These are phyloP conservation scores for Scaptomyza flava DNA, from an alignment of 2,888 invertebrate genomes.

Conservation along the genomic window DNA sequence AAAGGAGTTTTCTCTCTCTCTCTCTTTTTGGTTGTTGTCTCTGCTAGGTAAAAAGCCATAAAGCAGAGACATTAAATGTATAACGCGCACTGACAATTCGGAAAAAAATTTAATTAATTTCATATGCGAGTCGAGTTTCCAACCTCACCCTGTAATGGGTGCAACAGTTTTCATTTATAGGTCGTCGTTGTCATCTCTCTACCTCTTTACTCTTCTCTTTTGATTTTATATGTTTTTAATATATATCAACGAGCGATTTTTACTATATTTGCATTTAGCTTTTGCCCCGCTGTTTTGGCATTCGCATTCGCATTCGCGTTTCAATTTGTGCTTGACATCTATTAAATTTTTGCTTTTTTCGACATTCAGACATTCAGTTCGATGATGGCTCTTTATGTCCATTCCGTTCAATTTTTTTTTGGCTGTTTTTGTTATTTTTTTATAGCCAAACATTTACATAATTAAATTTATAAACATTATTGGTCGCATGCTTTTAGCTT, in stretches of 20 bases:
- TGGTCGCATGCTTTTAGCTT: slow-evolving; percentile 75
- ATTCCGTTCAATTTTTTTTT: neutral
- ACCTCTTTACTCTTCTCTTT: neutral
- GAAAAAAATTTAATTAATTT: slow-evolving; percentile 77
- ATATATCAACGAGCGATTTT: slow-evolving; percentile 30
- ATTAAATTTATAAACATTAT: slow-evolving; percentile 79
- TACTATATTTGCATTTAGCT: slow-evolving; percentile 40
- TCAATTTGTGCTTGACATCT: slow-evolving; percentile 79
- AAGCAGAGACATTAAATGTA: slow-evolving; percentile 76
- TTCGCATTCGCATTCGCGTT: slow-evolving; percentile 44
- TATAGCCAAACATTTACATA: slow-evolving; percentile 72
- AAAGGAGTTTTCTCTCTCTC: neutral
- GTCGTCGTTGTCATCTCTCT: neutral
- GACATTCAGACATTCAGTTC: slow-evolving; percentile 21
- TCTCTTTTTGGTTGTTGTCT: neutral
- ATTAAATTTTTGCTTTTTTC: slow-evolving; percentile 61
- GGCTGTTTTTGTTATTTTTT: slow-evolving; percentile 43
- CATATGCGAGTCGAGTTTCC: slow-evolving; percentile 64
- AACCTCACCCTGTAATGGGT: slow-evolving; percentile 10
- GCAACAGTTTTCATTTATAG: slow-evolving; percentile 23
- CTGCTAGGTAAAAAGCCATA: slow-evolving; percentile 67
- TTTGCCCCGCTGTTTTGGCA: slow-evolving; percentile 32
- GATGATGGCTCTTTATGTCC: neutral
- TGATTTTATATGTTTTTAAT: slow-evolving; percentile 10
- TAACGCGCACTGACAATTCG: slow-evolving; percentile 54